A percentile compares a stretch with the other conserved stretches of the same genome.
phyloP scores from a whole-genome alignment of 1,140 invertebrate species.

The Achatina immaculata region DNA sequence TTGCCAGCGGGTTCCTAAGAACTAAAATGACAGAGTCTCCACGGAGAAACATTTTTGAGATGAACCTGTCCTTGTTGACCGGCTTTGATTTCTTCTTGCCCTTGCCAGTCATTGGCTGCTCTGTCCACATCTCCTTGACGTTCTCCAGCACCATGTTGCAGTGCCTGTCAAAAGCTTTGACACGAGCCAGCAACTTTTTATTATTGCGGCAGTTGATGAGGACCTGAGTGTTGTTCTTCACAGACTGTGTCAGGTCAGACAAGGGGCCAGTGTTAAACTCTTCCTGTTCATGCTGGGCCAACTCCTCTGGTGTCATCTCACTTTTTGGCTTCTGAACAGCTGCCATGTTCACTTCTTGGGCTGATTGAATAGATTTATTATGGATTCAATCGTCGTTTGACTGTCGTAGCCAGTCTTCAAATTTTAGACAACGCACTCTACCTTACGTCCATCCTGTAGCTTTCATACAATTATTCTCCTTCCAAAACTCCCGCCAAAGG shows the following conservation, averaged over 20 bases:
- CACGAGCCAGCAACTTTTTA: constrained; percentile 95
- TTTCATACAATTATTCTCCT: too few relatives aligned
- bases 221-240: constrained; percentile 97
- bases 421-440: too few relatives aligned
- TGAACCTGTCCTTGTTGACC: constrained; percentile 98
- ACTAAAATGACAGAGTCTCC: constrained; percentile 99
- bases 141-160: constrained; percentile 99
- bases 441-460: too few relatives aligned
- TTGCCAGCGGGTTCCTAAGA: constrained; percentile 93
- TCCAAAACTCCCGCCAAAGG: too few relatives aligned
- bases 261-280: constrained; percentile 99
- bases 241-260: constrained; percentile 96
- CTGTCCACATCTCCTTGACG: constrained; percentile 99
- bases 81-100: constrained; percentile 99
- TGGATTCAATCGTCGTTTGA: too few relatives aligned
- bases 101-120: constrained; percentile 96
- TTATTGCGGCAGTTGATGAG: constrained; percentile 90
- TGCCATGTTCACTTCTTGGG: constrained; percentile 76
- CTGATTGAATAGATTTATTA: too few relatives aligned
- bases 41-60: constrained; percentile 99
- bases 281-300: constrained; percentile 96
- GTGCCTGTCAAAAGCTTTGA: constrained; percentile 98
- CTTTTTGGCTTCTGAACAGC: constrained; percentile 74
- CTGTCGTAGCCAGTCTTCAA: too few relatives aligned
- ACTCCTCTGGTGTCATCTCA: constrained; percentile 97